Conservation (phyloP, 2,888 invertebrate genomes). For the Ichneumoninae sp. region DNA sequence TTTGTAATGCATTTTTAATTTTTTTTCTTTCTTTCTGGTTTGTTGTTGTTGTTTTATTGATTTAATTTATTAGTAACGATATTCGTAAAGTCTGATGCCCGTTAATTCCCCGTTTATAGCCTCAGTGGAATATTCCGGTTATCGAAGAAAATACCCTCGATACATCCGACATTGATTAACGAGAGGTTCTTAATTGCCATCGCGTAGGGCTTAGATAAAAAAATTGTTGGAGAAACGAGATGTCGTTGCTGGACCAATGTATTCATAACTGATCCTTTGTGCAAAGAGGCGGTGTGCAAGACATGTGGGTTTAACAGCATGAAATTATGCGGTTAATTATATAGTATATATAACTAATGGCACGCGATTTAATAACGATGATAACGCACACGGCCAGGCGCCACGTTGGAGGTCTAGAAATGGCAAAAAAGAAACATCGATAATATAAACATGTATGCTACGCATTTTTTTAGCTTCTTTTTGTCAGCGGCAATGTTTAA, state of each 20-base stretch:
- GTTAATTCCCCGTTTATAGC: constrained; percentile 58
- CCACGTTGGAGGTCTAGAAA: constrained; percentile 15
- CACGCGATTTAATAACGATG: constrained; percentile 35
- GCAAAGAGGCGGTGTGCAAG: constrained; percentile 13
- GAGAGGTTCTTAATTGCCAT: constrained; percentile 37
- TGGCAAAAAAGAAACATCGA: neutral
- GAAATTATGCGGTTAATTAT: constrained; percentile 21
- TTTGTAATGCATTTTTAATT: constrained; percentile 5
- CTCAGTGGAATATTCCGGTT: constrained; percentile 61
- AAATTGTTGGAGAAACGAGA: constrained; percentile 44
- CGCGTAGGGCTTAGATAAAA: constrained; percentile 32
- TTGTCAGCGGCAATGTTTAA: constrained; percentile 2
- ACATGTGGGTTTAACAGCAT: constrained; percentile 27
- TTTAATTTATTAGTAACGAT: constrained; percentile 25
- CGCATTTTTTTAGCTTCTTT: constrained; percentile 4
- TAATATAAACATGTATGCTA: constrained; percentile 5
- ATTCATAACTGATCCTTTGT: constrained; percentile 39
- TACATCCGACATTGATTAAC: constrained; percentile 59
- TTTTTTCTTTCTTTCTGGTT: constrained; percentile 2
- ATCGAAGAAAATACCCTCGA: constrained; percentile 61
- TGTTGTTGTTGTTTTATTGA: constrained; percentile 17
- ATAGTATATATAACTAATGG: neutral
- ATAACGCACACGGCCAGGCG: constrained; percentile 48
- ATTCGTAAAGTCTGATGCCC: constrained; percentile 48
- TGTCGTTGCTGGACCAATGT: constrained; percentile 53